Conservation (phyloP, 2,113 vertebrate genomes). For the Tenrec ecaudatus region DNA sequence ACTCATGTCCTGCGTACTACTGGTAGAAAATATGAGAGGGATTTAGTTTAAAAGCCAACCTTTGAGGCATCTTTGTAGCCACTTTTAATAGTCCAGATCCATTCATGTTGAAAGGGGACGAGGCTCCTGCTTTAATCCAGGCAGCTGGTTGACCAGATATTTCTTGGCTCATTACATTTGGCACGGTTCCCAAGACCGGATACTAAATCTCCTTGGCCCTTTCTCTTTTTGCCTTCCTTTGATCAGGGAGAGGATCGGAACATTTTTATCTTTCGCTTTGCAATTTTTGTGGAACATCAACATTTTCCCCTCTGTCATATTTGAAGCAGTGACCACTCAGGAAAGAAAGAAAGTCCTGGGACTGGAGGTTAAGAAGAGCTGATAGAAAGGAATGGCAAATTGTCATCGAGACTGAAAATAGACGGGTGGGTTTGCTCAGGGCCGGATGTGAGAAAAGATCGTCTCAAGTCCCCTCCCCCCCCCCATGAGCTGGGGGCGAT, state of each 20-base stretch:
- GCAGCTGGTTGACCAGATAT: not conserved
- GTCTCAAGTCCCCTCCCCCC: not conserved
- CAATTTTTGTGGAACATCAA: constrained; percentile 30
- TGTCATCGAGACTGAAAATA: not conserved
- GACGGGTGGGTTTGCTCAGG: not conserved
- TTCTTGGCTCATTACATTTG: constrained; percentile 33
- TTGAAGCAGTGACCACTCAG: constrained; percentile 17
- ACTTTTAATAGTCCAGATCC: not conserved
- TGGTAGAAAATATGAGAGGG: constrained; percentile 4
- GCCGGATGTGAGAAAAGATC: not conserved
- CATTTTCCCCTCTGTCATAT: not conserved
- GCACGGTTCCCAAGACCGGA: not conserved
- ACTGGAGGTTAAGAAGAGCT: not conserved
- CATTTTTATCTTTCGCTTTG: constrained; percentile 29
- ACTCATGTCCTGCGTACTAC: not conserved
- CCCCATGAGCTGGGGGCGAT: not conserved
- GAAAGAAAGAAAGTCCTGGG: constrained; percentile 24
- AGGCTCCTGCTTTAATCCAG: not conserved
- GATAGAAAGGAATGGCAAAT: not conserved
- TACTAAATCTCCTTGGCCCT: not conserved
- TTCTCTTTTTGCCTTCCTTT: not conserved
- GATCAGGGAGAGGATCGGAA: constrained; percentile 1
- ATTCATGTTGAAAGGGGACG: not conserved
- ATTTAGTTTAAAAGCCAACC: not conserved
- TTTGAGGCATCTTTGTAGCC: not conserved